Evolutionary conservation across 2,113 vertebrate species (phyloP).

Genomic region (Platysteira castanea): DNA sequence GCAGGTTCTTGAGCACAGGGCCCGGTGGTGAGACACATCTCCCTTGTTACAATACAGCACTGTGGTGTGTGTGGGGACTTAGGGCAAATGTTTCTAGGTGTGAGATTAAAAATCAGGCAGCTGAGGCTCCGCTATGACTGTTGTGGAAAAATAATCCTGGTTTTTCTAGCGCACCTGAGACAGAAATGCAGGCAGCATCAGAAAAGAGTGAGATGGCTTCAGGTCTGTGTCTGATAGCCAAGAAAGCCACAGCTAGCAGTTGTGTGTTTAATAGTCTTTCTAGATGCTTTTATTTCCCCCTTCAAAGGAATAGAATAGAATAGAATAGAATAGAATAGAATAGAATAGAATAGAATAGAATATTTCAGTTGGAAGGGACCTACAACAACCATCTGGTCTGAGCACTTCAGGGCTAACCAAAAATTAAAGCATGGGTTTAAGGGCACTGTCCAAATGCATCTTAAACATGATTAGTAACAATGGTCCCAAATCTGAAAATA

Average conservation of each 20-base stretch:
- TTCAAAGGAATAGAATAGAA: not conserved
- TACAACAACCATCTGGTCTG: not conserved
- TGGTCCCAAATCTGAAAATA: not conserved
- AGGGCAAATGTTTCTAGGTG: not conserved
- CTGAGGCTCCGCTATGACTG: not conserved
- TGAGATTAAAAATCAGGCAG: not conserved
- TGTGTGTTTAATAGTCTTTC: not conserved
- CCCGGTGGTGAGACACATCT: not conserved
- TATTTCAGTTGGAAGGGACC: not conserved
- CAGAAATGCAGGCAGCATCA: not conserved
- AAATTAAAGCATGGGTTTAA: not conserved
- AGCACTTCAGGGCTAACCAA: not conserved
- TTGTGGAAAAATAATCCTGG: not conserved
- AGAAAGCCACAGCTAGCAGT: not conserved
- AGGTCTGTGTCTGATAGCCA: not conserved
- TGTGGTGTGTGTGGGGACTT: not conserved
- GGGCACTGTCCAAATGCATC: not conserved
- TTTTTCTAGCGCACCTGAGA: rapidly evolving
- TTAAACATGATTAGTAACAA: not conserved
- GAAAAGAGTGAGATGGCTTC: not conserved
- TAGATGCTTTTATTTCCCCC: not conserved
- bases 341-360: not conserved
- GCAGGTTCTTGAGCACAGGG: not conserved
- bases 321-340: not conserved
- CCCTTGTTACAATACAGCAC: not conserved